phyloP scores from a whole-genome alignment of 2,113 vertebrate genomes.

The Bolborhynchus lineola region DNA sequence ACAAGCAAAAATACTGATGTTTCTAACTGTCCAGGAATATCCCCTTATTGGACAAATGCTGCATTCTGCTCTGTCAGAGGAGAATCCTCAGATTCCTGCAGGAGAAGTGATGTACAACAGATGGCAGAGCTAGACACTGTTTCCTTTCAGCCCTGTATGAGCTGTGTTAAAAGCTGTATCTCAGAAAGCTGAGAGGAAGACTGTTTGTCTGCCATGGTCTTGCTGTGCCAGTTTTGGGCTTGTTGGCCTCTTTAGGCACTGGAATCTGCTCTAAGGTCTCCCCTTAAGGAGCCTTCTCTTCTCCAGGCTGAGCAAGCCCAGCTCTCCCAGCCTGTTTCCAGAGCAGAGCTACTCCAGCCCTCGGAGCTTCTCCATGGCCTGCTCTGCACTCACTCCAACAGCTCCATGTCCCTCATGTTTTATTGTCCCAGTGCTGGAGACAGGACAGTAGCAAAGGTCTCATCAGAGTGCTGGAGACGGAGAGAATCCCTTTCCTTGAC shows the following conservation, averaged over 20 bases:
- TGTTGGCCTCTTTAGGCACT: fast-evolving
- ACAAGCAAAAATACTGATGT: not conserved
- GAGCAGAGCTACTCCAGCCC: too few species aligned
- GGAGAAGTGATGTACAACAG: not conserved
- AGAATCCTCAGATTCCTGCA: not conserved
- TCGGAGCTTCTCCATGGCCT: too few species aligned
- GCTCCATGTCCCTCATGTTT: too few species aligned
- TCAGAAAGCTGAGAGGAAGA: not conserved
- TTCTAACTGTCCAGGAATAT: not conserved
- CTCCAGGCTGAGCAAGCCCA: too few species aligned
- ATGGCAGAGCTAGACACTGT: not conserved
- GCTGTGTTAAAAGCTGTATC: not conserved
- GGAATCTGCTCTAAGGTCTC: too few species aligned
- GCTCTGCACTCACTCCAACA: too few species aligned
- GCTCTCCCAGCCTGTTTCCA: too few species aligned
- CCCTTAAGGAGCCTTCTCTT: too few species aligned
- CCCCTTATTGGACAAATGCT: not conserved
- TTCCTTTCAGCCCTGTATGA: not conserved
- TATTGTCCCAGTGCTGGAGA: too few species aligned
- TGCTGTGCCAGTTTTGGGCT: not conserved
- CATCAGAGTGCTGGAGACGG: too few species aligned
- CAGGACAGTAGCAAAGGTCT: too few species aligned
- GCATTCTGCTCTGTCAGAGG: not conserved
- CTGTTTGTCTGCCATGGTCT: not conserved
- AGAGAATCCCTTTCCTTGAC: too few species aligned